Evolutionary conservation across 1,140 invertebrate species (phyloP), one percentile per base, ranked within the genome.

Genomic region (Lordiphosa collinella): DNA sequence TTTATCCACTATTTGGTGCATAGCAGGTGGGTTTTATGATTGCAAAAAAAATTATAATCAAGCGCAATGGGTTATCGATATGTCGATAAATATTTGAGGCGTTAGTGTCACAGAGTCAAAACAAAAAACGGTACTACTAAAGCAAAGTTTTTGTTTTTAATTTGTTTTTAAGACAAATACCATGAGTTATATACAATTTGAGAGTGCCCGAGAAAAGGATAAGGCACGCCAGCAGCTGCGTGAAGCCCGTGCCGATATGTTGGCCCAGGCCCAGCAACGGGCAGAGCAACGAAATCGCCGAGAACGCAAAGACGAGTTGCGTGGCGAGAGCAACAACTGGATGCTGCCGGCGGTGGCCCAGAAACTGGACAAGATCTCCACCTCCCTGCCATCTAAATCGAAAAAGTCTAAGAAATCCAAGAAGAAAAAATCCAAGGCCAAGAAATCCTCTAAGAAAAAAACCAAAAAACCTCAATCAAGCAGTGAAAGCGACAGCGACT

Each of bases 101-200:
- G n/a, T n/a, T n/a, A n/a, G n/a, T n/a, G n/a, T n/a, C n/a, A n/a
- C n/a, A n/a, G n/a, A n/a, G n/a, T n/a, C n/a, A n/a, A n/a, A n/a
- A n/a, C n/a, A n/a, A n/a, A n/a, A n/a, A n/a, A n/a, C n/a, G n/a
- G n/a, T n/a, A n/a, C n/a, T n/a, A n/a, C n/a, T n/a, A n/a, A n/a
- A n/a, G n/a, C n/a, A n/a, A n/a, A n/a, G n/a, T n/a, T n/a, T n/a
- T n/a, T n/a, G n/a, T n/a, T n/a, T n/a, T n/a, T n/a, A n/a, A n/a
- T n/a, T n/a, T n/a, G n/a, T n/a, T n/a, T n/a, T n/a, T n/a, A n/a
- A n/a, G n/a, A n/a, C n/a, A n/a, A n/a, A n/a, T n/a, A n/a, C n/a
- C 18, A 90, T 89, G 89, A 89, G 85, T 40, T 89, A 59, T 32
- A 89, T 90, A 61, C 72, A 90, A 61, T 90, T 90, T 53, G 90